Evolutionary conservation across 2,797 vertebrate species (phyloP), one percentile per base, ranked within the genome.

Genomic region (Rhincodon typus): DNA sequence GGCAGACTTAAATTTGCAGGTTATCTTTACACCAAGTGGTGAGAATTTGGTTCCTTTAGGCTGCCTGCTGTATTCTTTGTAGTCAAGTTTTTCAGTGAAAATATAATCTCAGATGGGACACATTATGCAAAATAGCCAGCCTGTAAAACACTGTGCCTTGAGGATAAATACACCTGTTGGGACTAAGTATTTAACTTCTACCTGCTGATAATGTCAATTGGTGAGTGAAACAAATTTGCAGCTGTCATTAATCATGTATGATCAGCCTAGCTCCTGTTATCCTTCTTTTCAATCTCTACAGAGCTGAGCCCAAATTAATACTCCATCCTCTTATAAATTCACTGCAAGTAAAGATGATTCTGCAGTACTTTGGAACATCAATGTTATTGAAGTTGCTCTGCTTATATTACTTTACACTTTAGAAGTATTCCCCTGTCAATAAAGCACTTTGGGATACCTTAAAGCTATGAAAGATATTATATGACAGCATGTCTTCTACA

Each of bases 51-150:
- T 21, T 93, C 66, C 66, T 69, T 25, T 6, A 38, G n/a, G 38
- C 23, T 25, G 62, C 23, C 38, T 13, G 66, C 21, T 69, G 90
- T 67, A 66, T 93, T 93, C 90, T 25, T 46, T 84, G n/a, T 42
- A 23, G 90, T n/a, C 19, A 3, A 21, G 46, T 42, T 93, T 91
- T 42, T 25, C 67, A 13, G 57, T 67, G 38, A 67, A 93, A 34
- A 67, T 25, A 93, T 42, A 42, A 66, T 42, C 34, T 93, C 90
- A 93, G 66, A 62, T 69, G 66, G 90, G 62, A 69, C n/a, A 93
- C 66, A 93, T 93, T 93, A 93, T 93, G 90, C n/a, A 93, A 69
- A 93, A 69, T 93, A 93, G 62, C n/a, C 67, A 66, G 62, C 90
- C 90, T 93, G 90, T 25, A 42, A 69, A 67, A 93, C 66, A 69